These are phyloP conservation scores for Stenichneumon culpator DNA, from an alignment of 2,888 invertebrate genomes.

Conservation along the genomic window DNA sequence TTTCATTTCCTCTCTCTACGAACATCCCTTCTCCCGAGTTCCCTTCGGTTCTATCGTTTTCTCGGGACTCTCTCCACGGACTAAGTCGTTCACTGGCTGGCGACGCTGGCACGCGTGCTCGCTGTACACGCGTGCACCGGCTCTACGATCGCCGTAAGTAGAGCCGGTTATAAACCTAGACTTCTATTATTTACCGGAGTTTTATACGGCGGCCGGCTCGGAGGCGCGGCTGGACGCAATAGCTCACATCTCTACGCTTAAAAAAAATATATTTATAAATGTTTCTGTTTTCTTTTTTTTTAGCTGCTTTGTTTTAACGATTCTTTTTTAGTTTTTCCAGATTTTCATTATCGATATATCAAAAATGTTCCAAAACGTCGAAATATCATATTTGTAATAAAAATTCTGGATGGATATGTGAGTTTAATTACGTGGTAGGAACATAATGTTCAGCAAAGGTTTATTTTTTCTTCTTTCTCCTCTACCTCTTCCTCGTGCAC, in stretches of 20 bases:
- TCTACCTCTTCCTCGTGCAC: not conserved
- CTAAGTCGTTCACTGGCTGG: constrained; percentile 57
- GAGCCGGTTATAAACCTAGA: not conserved
- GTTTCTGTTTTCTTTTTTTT: too few species aligned
- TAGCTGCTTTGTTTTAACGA: too few species aligned
- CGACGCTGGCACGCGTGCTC: constrained; percentile 17
- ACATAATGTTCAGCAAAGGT: too few species aligned
- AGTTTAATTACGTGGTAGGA: too few species aligned
- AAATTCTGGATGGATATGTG: too few species aligned
- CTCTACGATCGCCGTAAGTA: too few species aligned
- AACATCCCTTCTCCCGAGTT: constrained; percentile 17
- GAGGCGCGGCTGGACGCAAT: not conserved
- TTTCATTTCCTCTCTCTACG: constrained; percentile 1
- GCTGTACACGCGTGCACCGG: too few species aligned
- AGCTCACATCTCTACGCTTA: not conserved
- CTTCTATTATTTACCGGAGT: constrained; percentile 11
- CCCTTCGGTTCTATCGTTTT: constrained; percentile 9
- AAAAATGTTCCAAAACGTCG: too few species aligned
- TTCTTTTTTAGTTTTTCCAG: too few species aligned
- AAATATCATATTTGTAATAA: too few species aligned
- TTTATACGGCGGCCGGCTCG: not conserved
- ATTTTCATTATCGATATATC: too few species aligned
- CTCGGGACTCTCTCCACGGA: not conserved
- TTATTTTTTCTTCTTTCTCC: not conserved
- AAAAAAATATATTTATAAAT: too few species aligned